These are phyloP conservation scores for Dryobotodes eremita DNA, from an alignment of 2,888 invertebrate genomes.

Conservation along the genomic window DNA sequence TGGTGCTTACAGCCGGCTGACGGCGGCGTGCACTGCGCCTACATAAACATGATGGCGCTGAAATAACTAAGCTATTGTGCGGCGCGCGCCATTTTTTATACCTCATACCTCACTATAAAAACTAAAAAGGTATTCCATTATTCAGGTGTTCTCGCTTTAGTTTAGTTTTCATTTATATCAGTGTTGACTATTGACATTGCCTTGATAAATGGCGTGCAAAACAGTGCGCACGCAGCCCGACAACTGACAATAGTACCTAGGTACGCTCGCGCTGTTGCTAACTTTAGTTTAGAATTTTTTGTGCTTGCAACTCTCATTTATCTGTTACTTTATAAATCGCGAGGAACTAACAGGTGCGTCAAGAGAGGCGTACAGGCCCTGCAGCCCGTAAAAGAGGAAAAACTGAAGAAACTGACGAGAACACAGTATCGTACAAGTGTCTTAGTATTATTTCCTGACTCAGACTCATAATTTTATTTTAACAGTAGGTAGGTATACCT, in stretches of 20 bases:
- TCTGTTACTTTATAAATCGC: background rate
- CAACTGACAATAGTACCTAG: background rate
- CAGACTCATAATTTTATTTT: background rate
- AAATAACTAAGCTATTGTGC: slow-evolving; percentile 48
- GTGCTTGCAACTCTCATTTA: background rate
- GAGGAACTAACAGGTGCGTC: background rate
- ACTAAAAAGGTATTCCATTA: slow-evolving; percentile 46
- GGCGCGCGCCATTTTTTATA: slow-evolving; percentile 24
- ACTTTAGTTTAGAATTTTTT: background rate
- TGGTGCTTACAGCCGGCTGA: background rate
- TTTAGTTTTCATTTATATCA: slow-evolving; percentile 43
- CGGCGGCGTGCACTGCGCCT: slow-evolving; percentile 2
- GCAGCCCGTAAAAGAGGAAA: background rate
- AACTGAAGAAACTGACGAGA: background rate
- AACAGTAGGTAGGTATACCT: no score
- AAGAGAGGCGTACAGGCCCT: background rate
- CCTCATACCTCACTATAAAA: slow-evolving; percentile 36
- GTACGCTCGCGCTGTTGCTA: background rate
- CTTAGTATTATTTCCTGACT: background rate
- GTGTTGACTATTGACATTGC: slow-evolving; percentile 41
- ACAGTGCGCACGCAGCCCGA: background rate
- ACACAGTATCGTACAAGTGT: background rate
- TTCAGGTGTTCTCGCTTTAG: slow-evolving; percentile 42
- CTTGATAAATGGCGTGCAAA: slow-evolving; percentile 22
- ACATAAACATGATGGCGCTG: slow-evolving; percentile 19